These are phyloP conservation scores for Syrrhaptes paradoxus DNA, from an alignment of 2,113 vertebrate genomes.

Conservation along the genomic window DNA sequence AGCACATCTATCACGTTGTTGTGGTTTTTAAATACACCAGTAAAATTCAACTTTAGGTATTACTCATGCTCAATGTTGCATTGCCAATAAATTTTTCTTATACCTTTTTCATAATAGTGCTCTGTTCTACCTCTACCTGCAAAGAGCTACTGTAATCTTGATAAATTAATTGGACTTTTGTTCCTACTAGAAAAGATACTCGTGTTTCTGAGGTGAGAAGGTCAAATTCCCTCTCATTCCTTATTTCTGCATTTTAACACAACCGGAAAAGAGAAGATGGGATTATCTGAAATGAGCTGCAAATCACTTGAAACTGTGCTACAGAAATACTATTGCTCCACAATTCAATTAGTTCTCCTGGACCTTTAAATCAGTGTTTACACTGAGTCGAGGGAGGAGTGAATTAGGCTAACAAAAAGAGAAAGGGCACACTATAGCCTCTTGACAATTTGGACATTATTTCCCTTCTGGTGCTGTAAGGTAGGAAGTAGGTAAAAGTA, in stretches of 20 bases:
- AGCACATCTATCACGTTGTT: neutral
- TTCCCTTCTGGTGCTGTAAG: slow-evolving; percentile 51
- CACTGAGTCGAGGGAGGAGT: slow-evolving; percentile 28
- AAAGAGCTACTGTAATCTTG: neutral
- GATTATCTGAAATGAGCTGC: slow-evolving; percentile 55
- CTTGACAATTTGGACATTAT: slow-evolving; percentile 55
- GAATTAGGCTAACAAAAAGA: slow-evolving; percentile 57
- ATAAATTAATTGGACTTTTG: neutral
- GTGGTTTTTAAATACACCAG: neutral
- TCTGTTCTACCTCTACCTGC: neutral
- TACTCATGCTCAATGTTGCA: neutral
- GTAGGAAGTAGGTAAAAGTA: neutral
- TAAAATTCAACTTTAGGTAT: neutral
- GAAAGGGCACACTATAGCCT: slow-evolving; percentile 52
- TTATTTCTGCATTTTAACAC: slow-evolving; percentile 21
- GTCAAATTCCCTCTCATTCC: neutral
- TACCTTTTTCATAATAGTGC: neutral
- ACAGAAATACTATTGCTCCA: slow-evolving; percentile 63
- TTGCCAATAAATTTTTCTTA: neutral
- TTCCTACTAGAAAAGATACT: neutral
- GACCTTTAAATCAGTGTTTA: slow-evolving; percentile 66
- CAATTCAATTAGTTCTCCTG: slow-evolving; percentile 67
- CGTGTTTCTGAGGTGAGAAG: neutral
- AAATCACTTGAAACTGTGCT: slow-evolving; percentile 64
- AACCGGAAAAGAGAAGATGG: neutral